Evolutionary conservation across 2,113 vertebrate genomes (phyloP).

Genomic region (Mastomys coucha): DNA sequence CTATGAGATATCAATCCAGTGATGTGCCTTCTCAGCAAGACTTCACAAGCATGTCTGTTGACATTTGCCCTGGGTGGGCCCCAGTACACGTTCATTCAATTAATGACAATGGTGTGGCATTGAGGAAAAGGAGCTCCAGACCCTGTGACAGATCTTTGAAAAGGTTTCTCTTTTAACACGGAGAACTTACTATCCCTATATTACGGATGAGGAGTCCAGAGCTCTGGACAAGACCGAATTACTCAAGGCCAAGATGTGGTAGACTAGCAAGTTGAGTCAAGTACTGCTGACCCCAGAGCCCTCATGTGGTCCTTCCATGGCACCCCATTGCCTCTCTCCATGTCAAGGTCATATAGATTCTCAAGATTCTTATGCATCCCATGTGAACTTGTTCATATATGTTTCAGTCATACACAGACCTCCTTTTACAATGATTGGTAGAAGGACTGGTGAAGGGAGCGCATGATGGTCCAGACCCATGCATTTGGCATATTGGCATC

Average conservation of each 20-base stretch:
- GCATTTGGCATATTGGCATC: not conserved
- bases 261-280: not conserved
- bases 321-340: not conserved
- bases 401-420: not conserved
- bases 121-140: not conserved
- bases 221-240: not conserved
- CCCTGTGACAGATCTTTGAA: not conserved
- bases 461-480: not conserved
- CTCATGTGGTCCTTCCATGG: not conserved
- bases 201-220: conserved; percentile 45
- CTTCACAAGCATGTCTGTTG: not conserved
- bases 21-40: not conserved
- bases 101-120: not conserved
- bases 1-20: not conserved
- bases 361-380: not conserved
- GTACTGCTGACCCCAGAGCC: not conserved
- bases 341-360: not conserved
- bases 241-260: not conserved
- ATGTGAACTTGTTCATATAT: not conserved
- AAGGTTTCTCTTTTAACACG: conserved; percentile 5
- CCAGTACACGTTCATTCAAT: not conserved
- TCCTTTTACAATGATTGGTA: not conserved
- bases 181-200: not conserved
- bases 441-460: not conserved
- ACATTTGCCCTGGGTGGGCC: not conserved